phyloP scores from a whole-genome alignment of 2,797 vertebrate genomes.

The Steatocranus sp. region DNA sequence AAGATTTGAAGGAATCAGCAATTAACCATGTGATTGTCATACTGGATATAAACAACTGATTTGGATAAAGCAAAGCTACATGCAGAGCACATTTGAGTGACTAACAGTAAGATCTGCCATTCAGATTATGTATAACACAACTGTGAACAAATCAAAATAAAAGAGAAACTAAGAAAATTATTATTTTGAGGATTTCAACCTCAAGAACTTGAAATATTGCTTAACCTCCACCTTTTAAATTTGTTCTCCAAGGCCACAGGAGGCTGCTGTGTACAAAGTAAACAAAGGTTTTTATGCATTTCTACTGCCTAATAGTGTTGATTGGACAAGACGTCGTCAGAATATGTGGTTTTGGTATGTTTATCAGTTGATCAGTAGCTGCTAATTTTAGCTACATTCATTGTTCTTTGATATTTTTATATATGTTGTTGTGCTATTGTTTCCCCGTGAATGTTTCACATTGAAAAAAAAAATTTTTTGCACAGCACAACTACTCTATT shows the following conservation, averaged over 20 bases:
- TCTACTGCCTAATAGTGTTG: too few species aligned
- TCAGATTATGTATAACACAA: neutral
- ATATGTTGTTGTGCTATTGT: neutral
- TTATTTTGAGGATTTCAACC: neutral
- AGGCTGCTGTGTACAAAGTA: neutral
- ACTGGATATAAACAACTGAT: neutral
- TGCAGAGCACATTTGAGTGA: neutral
- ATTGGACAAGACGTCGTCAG: neutral
- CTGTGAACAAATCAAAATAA: neutral
- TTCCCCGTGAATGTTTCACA: too few species aligned
- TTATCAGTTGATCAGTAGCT: neutral
- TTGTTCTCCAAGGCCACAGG: neutral
- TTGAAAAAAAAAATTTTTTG: too few species aligned
- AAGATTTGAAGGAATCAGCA: neutral
- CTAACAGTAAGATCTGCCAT: neutral
- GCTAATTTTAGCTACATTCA: neutral
- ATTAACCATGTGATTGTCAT: neutral
- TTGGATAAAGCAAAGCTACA: neutral
- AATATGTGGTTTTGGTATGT: neutral
- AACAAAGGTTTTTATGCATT: neutral
- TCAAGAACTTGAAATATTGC: neutral
- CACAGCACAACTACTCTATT: neutral
- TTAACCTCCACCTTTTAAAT: neutral
- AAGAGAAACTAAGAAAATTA: neutral
- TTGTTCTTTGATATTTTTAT: neutral